These are phyloP conservation scores for Mycalesis mineus DNA, from an alignment of 2,888 invertebrate species.

Conservation along the genomic window DNA sequence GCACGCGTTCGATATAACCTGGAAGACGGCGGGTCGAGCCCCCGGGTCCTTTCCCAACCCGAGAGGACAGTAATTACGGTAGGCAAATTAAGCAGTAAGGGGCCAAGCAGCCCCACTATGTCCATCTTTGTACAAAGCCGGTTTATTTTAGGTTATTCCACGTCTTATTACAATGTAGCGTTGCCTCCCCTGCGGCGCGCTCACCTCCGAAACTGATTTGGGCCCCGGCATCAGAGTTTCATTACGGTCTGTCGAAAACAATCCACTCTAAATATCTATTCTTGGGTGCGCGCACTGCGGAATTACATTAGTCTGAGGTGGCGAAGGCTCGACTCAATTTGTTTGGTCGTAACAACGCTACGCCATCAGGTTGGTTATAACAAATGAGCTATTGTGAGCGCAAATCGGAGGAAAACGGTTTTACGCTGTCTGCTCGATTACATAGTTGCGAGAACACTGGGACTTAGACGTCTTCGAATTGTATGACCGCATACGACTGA, in stretches of 20 bases:
- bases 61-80: conserved; percentile 79
- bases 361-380: conserved; percentile 74
- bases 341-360: conserved; percentile 75
- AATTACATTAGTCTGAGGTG: conserved; percentile 79
- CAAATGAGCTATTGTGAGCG: conserved; percentile 76
- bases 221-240: conserved; percentile 75
- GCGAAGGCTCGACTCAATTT: conserved; percentile 78
- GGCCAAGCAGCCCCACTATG: conserved; percentile 61
- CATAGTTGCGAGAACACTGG: conserved; percentile 40
- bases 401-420: conserved; percentile 70
- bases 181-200: conserved; percentile 74
- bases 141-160: conserved; percentile 77
- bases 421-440: conserved; percentile 64
- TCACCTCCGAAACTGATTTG: conserved; percentile 76
- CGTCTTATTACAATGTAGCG: conserved; percentile 76
- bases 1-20: conserved; percentile 75
- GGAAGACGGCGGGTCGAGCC: conserved; percentile 72
- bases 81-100: conserved; percentile 80
- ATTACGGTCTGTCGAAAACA: conserved; percentile 79
- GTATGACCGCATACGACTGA: background rate
- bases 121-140: conserved; percentile 69
- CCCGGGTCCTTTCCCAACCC: conserved; percentile 70
- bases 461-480: background rate
- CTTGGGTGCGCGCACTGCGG: conserved; percentile 74
- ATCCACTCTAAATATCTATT: conserved; percentile 79